These are phyloP conservation scores for Choristoneura rosaceana DNA, from an alignment of 2,888 invertebrate genomes.

Conservation along the genomic window DNA sequence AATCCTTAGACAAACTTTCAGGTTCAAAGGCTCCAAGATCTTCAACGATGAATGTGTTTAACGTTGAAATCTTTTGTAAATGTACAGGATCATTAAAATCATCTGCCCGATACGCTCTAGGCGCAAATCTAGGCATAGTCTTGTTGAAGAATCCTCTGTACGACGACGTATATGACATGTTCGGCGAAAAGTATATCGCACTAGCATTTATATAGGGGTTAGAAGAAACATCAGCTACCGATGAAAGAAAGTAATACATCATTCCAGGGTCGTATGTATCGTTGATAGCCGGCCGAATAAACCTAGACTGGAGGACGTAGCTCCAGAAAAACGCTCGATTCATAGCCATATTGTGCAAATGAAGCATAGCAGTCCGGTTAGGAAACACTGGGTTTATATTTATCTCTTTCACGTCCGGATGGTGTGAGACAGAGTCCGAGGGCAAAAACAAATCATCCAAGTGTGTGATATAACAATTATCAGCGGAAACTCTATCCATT, in stretches of 20 bases:
- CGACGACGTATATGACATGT: conserved; percentile 97
- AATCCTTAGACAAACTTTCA: conserved; percentile 93
- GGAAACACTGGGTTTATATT: conserved; percentile 97
- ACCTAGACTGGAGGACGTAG: conserved; percentile 95
- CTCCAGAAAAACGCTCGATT: conserved; percentile 98
- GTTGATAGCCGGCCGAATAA: conserved; percentile 95
- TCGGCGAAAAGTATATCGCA: conserved; percentile 96
- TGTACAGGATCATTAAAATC: conserved; percentile 99
- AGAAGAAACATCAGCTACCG: conserved; percentile 97
- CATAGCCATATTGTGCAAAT: conserved; percentile 98
- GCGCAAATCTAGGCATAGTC: conserved; percentile 97
- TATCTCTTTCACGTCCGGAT: conserved; percentile 96
- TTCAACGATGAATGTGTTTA: conserved; percentile 94
- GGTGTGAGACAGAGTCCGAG: conserved; percentile 94
- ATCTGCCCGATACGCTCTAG: conserved; percentile 95
- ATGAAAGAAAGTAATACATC: conserved; percentile 98
- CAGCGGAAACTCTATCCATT: conserved; percentile 92
- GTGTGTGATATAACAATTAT: conserved; percentile 96
- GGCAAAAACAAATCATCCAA: conserved; percentile 93
- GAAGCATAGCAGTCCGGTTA: conserved; percentile 96
- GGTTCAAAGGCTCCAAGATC: conserved; percentile 94
- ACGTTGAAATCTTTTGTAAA: conserved; percentile 95
- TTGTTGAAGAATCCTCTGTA: conserved; percentile 98
- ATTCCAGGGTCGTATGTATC: conserved; percentile 98
- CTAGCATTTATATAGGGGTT: conserved; percentile 97